Evolutionary conservation across 2,797 vertebrate genomes (phyloP), one percentile per base, ranked within the genome.

Genomic region (Pseudopleuronectes americanus): DNA sequence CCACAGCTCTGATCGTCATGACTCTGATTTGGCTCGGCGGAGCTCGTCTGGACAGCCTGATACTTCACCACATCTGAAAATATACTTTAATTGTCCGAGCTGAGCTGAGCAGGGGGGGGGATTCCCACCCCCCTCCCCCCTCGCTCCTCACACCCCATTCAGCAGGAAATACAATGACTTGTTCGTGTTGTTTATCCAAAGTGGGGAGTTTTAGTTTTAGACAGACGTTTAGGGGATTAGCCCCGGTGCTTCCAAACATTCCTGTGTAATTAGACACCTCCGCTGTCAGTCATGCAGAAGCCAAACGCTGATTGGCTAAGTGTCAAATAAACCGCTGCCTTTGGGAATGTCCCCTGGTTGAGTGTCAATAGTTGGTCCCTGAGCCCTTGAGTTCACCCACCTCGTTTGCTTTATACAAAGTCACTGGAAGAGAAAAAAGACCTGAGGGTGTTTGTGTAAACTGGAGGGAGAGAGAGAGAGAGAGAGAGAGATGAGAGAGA

Each of bases 241-340:
- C 76, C 45, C 36, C 38, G 73, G 81, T 79, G 66, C 82, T 89
- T 90, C 87, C 74, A 84, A 90, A 92, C 92, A 93, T 94, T 94
- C 92, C 92, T 90, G 84, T 87, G 90, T 93, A 94, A 95, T 94
- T 93, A 94, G 89, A 91, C 88, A 90, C 88, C 86, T 28, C 77
- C 43, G 57, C 85, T 89, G 91, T 92, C 90, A 89, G 84, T 93
- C 90, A 92, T 83, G 84, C 90, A 80, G 87, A 86, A 89, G 88
- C 83, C 77, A 86, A 84, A 77, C 77, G 79, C 87, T 89, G 90
- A 93, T 90, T 91, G 91, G 87, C 84, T 65, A 68, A 79, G 76
- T 76, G 84, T 90, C 87, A 87, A 83, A 83, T 75, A 70, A 84
- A 79, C 73, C 3, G 19, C 76, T 77, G 86, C 82, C 84, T 85